A percentile compares a stretch with the other conserved stretches of the same genome.
phyloP scores from a whole-genome alignment of 35 echinoderm and acorn worm species.

The Ptychodera flava region DNA sequence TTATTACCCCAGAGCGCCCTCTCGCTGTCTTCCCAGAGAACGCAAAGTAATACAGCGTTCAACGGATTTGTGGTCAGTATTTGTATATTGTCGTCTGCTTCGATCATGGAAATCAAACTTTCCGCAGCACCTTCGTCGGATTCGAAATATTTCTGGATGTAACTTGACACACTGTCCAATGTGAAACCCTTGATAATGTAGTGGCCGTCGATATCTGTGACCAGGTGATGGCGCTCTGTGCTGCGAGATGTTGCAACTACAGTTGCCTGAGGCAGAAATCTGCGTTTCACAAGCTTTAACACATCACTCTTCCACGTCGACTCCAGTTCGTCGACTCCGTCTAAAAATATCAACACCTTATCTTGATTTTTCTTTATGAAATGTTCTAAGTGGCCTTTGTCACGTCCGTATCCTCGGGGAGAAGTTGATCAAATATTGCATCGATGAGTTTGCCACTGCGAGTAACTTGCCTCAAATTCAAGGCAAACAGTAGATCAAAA shows the following conservation, averaged over 20 bases:
- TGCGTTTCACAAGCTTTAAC: not conserved
- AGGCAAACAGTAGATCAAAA: not conserved
- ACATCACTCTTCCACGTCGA: not conserved
- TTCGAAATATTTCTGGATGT: too few species aligned
- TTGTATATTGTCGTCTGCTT: not conserved
- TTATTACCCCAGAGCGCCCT: not conserved
- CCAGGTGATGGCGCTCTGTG: not conserved
- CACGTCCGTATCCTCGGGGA: not conserved
- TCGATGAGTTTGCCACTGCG: not conserved
- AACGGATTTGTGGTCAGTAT: not conserved
- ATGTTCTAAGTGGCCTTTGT: not conserved
- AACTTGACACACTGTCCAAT: not conserved
- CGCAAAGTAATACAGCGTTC: not conserved
- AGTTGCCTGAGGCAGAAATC: not conserved
- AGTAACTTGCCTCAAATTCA: not conserved
- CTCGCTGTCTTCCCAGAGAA: not conserved
- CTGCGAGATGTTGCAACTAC: not conserved
- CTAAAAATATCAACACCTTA: not conserved
- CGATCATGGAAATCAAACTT: not conserved
- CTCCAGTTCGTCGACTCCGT: not conserved
- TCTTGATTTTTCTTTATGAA: not conserved
- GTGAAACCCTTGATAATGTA: not conserved
- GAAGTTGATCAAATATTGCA: not conserved
- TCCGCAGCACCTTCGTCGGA: not conserved
- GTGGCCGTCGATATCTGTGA: not conserved